Conservation (phyloP, 2,797 vertebrate genomes). For the Myotis planiceps region DNA sequence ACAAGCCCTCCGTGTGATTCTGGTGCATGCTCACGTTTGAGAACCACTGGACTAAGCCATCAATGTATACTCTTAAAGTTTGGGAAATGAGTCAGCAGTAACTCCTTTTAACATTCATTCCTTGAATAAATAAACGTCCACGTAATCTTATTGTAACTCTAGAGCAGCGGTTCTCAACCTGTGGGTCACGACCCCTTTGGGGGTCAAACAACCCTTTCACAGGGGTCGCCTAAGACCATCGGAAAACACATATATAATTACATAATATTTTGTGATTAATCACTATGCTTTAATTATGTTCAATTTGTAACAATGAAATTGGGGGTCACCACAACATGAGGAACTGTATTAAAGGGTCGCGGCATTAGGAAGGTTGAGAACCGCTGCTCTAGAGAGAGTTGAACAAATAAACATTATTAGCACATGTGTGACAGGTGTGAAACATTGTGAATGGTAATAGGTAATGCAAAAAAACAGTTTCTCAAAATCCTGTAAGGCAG, state of each 20-base stretch:
- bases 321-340: too few species aligned
- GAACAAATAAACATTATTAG: conserved; percentile 1
- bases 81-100: not conserved
- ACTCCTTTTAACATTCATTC: not conserved
- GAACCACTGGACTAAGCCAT: not conserved
- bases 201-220: too few species aligned
- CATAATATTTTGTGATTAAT: too few species aligned
- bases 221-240: too few species aligned
- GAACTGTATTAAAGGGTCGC: too few species aligned
- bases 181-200: too few species aligned
- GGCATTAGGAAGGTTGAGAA: too few species aligned
- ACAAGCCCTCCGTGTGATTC: not conserved
- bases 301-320: too few species aligned
- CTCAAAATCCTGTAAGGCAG: conserved; percentile 37
- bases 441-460: not conserved
- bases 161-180: not conserved
- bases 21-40: not conserved
- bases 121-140: not conserved
- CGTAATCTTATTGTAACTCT: not conserved
- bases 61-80: not conserved
- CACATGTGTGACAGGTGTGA: not conserved
- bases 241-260: too few species aligned
- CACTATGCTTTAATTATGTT: too few species aligned
- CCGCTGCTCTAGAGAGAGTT: not conserved
- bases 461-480: not conserved